Conservation (phyloP, 1,140 invertebrate species). For the Asbolus verrucosus region DNA sequence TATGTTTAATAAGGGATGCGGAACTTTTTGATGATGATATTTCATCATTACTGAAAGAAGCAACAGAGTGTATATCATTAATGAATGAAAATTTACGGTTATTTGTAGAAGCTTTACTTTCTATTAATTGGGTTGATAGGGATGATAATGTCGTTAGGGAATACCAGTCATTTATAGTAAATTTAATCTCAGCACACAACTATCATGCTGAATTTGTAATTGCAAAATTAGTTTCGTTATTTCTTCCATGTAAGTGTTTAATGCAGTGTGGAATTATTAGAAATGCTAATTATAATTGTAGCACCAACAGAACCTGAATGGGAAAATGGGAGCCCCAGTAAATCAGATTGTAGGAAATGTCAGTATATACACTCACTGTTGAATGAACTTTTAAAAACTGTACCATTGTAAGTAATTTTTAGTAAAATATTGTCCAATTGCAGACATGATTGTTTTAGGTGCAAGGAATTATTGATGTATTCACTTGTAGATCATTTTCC, state of each 20-base stretch:
- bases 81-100: conserved; percentile 69
- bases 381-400: conserved; percentile 68
- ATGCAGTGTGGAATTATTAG: conserved; percentile 1
- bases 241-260: conserved; percentile 67
- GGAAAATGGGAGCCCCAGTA: conserved; percentile 64
- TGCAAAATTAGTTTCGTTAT: conserved; percentile 69
- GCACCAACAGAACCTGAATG: conserved; percentile 63
- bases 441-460: conserved; percentile 66
- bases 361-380: conserved; percentile 71
- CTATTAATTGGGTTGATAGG: conserved; percentile 71
- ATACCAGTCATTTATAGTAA: conserved; percentile 73
- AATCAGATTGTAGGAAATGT: conserved; percentile 66
- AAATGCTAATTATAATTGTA: conserved; percentile 46
- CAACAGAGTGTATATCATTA: conserved; percentile 70
- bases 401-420: conserved; percentile 72
- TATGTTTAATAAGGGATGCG: conserved; percentile 60
- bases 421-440: conserved; percentile 48
- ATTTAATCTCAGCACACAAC: conserved; percentile 74
- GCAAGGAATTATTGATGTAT: conserved; percentile 67
- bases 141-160: conserved; percentile 65
- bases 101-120: conserved; percentile 73
- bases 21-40: conserved; percentile 71
- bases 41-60: conserved; percentile 67
- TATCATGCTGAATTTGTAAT: conserved; percentile 72
- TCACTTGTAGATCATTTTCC: conserved; percentile 72